Conservation (phyloP, 1,140 invertebrate species). For the Pseudomyrmex flavicornis region DNA sequence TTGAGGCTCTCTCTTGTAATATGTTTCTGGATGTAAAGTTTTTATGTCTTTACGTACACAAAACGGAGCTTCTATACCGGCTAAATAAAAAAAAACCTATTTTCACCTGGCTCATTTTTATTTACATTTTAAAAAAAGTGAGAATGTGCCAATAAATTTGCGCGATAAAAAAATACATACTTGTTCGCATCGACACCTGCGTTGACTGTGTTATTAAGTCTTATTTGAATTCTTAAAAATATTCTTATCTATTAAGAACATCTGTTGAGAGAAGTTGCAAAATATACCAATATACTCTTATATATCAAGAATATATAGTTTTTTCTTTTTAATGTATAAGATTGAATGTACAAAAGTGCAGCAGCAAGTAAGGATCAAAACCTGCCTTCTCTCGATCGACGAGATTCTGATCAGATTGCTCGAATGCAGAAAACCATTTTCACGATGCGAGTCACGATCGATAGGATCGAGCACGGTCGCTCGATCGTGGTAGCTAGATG, state of each 20-base stretch:
- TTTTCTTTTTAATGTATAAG: background rate
- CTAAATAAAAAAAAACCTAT: no score
- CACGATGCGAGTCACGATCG: slow-evolving; percentile 61
- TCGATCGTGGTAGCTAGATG: slow-evolving; percentile 34
- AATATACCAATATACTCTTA: no score
- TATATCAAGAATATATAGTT: no score
- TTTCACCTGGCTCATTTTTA: no score
- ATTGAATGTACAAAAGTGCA: slow-evolving; percentile 6
- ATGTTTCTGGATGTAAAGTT: background rate
- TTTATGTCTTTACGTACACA: background rate
- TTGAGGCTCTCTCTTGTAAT: background rate
- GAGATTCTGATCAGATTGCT: slow-evolving; percentile 61
- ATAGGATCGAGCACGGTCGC: slow-evolving; percentile 38
- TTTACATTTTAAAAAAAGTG: no score
- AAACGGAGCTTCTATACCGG: background rate
- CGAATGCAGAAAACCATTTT: slow-evolving; percentile 53
- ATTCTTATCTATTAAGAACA: no score
- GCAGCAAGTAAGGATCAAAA: slow-evolving; percentile 35
- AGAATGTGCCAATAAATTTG: no score
- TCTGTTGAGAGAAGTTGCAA: no score
- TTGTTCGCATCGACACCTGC: no score
- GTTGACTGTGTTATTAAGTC: no score
- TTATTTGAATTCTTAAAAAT: no score
- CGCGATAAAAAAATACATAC: no score
- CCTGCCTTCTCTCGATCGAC: slow-evolving; percentile 41